Base-by-base conservation (phyloP, 2,113 vertebrate species). In the Carassius carassius region DNA sequence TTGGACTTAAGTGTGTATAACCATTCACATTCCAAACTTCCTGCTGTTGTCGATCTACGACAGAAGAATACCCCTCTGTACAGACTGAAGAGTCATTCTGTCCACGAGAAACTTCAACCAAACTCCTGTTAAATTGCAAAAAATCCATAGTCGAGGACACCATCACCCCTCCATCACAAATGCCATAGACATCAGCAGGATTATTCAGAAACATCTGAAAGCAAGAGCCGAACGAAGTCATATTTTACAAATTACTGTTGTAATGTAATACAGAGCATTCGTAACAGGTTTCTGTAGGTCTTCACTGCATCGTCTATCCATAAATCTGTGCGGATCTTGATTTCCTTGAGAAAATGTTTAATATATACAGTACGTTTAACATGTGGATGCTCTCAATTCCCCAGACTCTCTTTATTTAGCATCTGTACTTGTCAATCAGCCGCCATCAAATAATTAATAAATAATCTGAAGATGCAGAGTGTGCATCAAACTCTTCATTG, bases 351-450 rank as follows among this genome's bases (percentile, higher is more conserved):
- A 58, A 60, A 60, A 60, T 4, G 54, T 41, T 60, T 78, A 37
- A 44, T 63, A 47, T 79, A 63, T 79, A 25, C 13, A 74, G 72
- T 49, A 25, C 7, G n/a, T 17, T 79, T 23, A 44, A 47, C 77
- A 74, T 23, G 32, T 44, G 77, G 77, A 17, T 79, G 76, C 37
- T 62, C 62, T 78, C 19, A 78, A 63, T 63, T 79, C 77, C 77
- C 77, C 37, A 79, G 77, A 47, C 77, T 63, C 56, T 60, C 35
- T 62, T 41, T n/a, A 25, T 79, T 44, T 63, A 79, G 14, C 77
- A 79, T 79, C 77, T 79, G 77, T 54, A 17, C 77, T 63, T 79
- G 77, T 79, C 77, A 79, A 63, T 63, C 35, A 35, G 37, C 54
- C 35, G 8, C 19, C 69, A 74, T 47, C 41, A 78, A n/a, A n/a